These are phyloP conservation scores for Venustaconcha ellipsiformis DNA, from an alignment of 1,140 invertebrate species.

Conservation along the genomic window DNA sequence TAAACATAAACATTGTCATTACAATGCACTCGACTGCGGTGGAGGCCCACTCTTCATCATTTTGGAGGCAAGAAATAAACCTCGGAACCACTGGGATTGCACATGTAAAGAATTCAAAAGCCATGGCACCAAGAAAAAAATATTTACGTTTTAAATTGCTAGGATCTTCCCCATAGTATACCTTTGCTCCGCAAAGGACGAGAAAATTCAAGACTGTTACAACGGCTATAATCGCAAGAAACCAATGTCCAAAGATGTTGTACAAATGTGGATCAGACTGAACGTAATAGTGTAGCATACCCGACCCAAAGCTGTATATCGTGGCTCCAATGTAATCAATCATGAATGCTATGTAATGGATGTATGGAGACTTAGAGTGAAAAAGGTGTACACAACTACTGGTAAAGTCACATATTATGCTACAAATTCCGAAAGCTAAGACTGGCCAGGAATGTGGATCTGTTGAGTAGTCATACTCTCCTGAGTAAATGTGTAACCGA, in stretches of 20 bases:
- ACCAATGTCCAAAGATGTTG: conserved; percentile 20
- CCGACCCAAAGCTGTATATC: conserved; percentile 53
- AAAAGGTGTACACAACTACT: conserved; percentile 56
- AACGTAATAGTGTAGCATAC: conserved; percentile 46
- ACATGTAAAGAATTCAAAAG: conserved; percentile 35
- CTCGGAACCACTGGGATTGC: conserved; percentile 42
- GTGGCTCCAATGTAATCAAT: conserved; percentile 62
- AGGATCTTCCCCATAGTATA: conserved; percentile 39
- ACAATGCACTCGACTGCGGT: conserved; percentile 43
- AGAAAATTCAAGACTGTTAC: conserved; percentile 45
- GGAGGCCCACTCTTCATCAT: conserved; percentile 34
- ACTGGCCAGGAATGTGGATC: conserved; percentile 43
- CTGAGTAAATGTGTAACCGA: conserved; percentile 33
- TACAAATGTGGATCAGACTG: conserved; percentile 37
- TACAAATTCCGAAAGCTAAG: conserved; percentile 39
- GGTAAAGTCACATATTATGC: conserved; percentile 38
- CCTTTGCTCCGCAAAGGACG: conserved; percentile 43
- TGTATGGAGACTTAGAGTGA: conserved; percentile 52
- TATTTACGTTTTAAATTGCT: conserved; percentile 43
- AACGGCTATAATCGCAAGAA: conserved; percentile 43
- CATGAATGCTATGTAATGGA: conserved; percentile 59
- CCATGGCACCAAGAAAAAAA: conserved; percentile 40
- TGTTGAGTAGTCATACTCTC: conserved; percentile 35
- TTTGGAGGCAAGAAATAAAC: conserved; percentile 33
- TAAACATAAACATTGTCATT: conserved; percentile 36